Conservation (phyloP, 1,140 invertebrate genomes). For the Papilio polyxenes region DNA sequence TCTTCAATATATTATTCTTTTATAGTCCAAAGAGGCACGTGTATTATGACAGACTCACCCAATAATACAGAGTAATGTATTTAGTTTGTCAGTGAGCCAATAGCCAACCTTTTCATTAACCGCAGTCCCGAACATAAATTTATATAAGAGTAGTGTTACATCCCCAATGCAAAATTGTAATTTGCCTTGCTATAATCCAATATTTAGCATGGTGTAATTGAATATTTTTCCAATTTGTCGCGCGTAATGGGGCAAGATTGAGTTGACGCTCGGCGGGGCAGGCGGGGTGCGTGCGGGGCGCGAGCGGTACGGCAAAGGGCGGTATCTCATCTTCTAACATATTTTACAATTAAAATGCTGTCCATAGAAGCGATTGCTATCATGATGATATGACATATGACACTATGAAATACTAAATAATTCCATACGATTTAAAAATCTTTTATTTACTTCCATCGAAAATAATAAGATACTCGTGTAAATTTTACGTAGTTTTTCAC, state of each 20-base stretch:
- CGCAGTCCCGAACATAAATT: slow-evolving; percentile 8
- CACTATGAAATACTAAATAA: not conserved
- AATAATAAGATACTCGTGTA: not conserved
- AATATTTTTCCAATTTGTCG: slow-evolving; percentile 81
- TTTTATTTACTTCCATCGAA: not conserved
- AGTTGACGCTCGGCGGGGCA: slow-evolving; percentile 72
- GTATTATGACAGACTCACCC: not conserved
- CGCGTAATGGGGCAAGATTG: slow-evolving; percentile 80
- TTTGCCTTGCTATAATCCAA: slow-evolving; percentile 80
- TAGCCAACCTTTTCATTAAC: not conserved
- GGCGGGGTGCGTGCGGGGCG: slow-evolving; percentile 44
- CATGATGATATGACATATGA: not conserved
- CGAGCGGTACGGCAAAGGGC: slow-evolving; percentile 45
- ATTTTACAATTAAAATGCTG: slow-evolving; percentile 63
- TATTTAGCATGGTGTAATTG: slow-evolving; percentile 79
- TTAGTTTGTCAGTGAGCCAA: not conserved
- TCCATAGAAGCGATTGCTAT: slow-evolving; percentile 41
- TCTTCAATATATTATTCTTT: too few relatives aligned
- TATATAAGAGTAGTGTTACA: slow-evolving; percentile 50
- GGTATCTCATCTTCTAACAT: slow-evolving; percentile 60
- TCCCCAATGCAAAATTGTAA: slow-evolving; percentile 76
- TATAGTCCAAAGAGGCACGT: not conserved
- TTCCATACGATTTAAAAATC: not conserved
- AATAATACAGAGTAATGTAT: not conserved
- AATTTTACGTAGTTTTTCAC: not conserved